These are phyloP conservation scores for Octomys mimax DNA, from an alignment of 2,797 vertebrate genomes.

Conservation along the genomic window DNA sequence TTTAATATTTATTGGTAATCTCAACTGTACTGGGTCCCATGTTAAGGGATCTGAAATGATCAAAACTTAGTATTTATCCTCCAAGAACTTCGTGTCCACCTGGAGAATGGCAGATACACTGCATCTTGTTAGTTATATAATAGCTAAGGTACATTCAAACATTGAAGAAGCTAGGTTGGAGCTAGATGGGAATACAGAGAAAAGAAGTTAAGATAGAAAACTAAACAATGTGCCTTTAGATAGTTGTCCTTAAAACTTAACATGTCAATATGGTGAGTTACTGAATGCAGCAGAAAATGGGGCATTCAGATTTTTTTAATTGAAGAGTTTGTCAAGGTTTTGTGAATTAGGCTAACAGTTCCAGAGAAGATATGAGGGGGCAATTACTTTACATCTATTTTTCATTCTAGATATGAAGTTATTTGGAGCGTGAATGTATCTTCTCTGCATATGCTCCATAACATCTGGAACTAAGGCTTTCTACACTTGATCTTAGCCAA, in stretches of 20 bases:
- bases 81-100: not conserved
- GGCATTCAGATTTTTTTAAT: conserved; percentile 1
- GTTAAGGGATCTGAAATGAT: not conserved
- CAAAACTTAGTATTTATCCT: not conserved
- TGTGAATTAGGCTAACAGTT: conserved; percentile 4
- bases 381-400: not conserved
- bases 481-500: no score
- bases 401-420: not conserved
- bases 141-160: not conserved
- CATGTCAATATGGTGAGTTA: not conserved
- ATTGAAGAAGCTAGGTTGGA: not conserved
- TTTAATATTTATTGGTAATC: not conserved
- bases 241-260: not conserved
- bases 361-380: not conserved
- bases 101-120: conserved; percentile 13
- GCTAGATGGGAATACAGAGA: not conserved
- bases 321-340: not conserved
- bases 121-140: not conserved
- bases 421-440: not conserved
- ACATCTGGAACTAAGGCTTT: not conserved
- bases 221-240: conserved; percentile 12
- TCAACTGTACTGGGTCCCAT: not conserved
- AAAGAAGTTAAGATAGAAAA: conserved; percentile 32
- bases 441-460: not conserved
- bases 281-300: not conserved